These are phyloP conservation scores for Nephotettix cincticeps DNA, from an alignment of 1,140 invertebrate species.

Conservation along the genomic window DNA sequence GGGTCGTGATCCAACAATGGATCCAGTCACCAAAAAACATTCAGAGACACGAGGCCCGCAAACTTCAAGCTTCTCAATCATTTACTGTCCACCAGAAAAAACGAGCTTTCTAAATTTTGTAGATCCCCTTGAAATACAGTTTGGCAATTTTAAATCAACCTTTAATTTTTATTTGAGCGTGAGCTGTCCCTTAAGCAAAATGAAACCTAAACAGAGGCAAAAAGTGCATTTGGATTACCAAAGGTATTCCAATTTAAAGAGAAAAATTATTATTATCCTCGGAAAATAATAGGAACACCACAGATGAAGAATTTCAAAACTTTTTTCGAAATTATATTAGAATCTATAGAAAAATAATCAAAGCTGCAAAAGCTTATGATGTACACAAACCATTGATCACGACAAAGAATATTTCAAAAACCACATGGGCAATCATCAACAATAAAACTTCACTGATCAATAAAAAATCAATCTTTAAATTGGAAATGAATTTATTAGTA, in stretches of 20 bases:
- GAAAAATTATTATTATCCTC: neutral
- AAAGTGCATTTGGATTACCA: neutral
- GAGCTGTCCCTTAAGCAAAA: neutral
- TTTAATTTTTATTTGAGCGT: neutral
- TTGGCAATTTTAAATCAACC: neutral
- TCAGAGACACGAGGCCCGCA: neutral
- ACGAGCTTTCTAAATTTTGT: neutral
- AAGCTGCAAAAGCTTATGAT: too few species aligned
- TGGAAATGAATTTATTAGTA: neutral
- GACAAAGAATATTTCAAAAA: neutral
- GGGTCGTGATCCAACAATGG: neutral
- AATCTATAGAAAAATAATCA: neutral
- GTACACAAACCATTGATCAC: neutral
- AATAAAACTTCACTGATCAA: neutral
- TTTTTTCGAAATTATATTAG: neutral
- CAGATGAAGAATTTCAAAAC: neutral
- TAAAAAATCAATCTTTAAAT: neutral
- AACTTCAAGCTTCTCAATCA: neutral
- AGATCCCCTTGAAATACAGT: neutral
- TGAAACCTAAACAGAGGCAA: neutral
- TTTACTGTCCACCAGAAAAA: neutral
- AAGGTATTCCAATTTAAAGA: too few species aligned
- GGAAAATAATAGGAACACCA: neutral
- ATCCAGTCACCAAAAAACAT: neutral
- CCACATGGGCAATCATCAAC: too few species aligned